Percentiles rank a stretch among this genome's conserved stretches.
Evolutionary conservation across 92 coral and sea anemone genomes (phyloP).

Genomic region (Porites rus): DNA sequence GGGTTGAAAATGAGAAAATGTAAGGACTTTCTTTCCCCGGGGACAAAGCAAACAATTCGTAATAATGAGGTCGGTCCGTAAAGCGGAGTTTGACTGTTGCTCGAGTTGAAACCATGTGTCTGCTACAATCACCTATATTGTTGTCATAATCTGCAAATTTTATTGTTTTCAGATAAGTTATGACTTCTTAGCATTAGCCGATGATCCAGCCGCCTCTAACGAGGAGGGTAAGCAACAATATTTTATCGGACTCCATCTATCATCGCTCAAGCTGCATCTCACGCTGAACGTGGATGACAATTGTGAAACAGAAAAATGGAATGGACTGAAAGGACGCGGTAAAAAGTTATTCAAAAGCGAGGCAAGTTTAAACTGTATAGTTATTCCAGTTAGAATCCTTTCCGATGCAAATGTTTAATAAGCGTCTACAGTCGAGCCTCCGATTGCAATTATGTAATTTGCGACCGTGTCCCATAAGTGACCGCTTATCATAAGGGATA

Average conservation of each 20-base stretch:
- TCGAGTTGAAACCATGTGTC: no score
- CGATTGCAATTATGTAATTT: no score
- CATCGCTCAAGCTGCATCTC: not conserved
- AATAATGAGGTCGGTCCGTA: no score
- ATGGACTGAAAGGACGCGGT: not conserved
- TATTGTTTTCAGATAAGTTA: not conserved
- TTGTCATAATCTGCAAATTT: not conserved
- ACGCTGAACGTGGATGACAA: not conserved
- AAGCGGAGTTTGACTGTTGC: no score
- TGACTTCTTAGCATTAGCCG: not conserved
- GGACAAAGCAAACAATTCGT: no score
- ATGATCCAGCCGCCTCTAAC: not conserved
- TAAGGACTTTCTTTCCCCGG: no score
- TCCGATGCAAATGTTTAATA: no score
- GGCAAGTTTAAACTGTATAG: not conserved
- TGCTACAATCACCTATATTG: no score
- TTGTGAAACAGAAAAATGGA: not conserved
- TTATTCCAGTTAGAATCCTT: not conserved
- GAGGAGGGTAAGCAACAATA: not conserved
- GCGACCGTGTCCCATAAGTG: no score
- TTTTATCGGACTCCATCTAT: not conserved
- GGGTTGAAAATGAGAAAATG: no score
- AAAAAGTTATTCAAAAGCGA: not conserved
- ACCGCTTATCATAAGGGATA: no score
- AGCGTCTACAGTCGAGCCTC: no score